Base-by-base conservation (phyloP, 2,888 invertebrate species). In the Ormyrus pomaceus region DNA sequence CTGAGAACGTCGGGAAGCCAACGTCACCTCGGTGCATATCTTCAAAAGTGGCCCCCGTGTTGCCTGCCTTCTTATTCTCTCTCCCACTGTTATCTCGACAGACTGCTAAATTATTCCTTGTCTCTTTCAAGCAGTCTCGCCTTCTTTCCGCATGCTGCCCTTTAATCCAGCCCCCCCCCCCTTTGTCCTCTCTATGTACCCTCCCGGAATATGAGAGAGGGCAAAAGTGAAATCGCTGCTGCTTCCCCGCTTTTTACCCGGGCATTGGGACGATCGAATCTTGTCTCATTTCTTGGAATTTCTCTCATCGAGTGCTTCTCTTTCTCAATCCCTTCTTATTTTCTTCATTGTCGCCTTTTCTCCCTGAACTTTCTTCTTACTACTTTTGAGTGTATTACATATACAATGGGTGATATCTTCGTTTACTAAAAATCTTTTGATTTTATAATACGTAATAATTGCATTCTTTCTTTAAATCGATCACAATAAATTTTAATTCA, bases 151-250 rank as follows among this genome's bases (percentile, higher is more conserved):
- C 58, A 50, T 53, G 34, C 48, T 19, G 48, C 50, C 64, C 53
- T 56, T 51, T 77, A 66, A 64, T 72, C 50, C 48, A 59, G 51
- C 56, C 76, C 13, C n/a, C 65, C 55, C 64, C 46, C 46, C 46
- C 13, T 69, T 34, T 56, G 56, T 55, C 46, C 46, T 46, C 19
- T 62, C 51, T 61, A n/a, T 55, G 5, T 56, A 13, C 10, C 9
- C 61, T 13, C 5, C 50, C 61, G 2, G 34, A 34, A 34, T 34
- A 34, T 34, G 34, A 34, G 34, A 34, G 34, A 34, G 34, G 34
- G 34, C 34, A 34, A 34, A 61, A 79, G 77, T 77, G 77, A 84
- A 84, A 81, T 82, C 71, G 78, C 58, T 78, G 79, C 34, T 34
- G n/a, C 82, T 84, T 80, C 84, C 82, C 77, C 79, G 64, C 10